Conservation (phyloP, 1,140 invertebrate genomes). For the Ceratina japonica region DNA sequence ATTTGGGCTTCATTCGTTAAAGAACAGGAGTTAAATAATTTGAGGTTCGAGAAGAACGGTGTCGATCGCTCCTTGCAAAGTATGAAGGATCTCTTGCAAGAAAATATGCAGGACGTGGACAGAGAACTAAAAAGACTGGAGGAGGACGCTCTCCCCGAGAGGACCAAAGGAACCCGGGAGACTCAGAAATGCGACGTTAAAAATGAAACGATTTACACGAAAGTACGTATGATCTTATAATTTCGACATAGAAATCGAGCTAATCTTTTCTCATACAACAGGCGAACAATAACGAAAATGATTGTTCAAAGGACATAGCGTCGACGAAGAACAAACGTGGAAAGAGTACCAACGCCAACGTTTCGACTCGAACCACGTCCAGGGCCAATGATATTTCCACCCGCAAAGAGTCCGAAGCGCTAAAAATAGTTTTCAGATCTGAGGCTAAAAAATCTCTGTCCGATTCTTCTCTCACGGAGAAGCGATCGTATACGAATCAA, state of each 20-base stretch:
- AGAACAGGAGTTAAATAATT: conserved; percentile 59
- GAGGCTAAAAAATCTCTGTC: conserved; percentile 61
- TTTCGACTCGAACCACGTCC: conserved; percentile 60
- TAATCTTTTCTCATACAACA: conserved; percentile 14
- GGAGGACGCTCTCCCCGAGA: conserved; percentile 60
- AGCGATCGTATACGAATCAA: conserved; percentile 56
- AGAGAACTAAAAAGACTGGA: conserved; percentile 66
- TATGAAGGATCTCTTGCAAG: conserved; percentile 47
- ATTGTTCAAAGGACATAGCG: conserved; percentile 35
- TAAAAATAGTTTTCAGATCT: conserved; percentile 36
- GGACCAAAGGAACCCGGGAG: conserved; percentile 35
- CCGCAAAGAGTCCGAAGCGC: conserved; percentile 42
- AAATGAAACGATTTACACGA: conserved; percentile 8
- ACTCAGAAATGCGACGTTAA: conserved; percentile 14
- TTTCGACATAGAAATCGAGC: background rate
- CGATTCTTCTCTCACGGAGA: conserved; percentile 59
- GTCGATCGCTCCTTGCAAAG: conserved; percentile 35
- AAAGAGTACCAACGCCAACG: conserved; percentile 44
- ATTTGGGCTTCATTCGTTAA: conserved; percentile 70
- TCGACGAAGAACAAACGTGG: conserved; percentile 41
- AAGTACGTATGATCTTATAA: conserved; percentile 21
- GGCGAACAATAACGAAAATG: conserved; percentile 27
- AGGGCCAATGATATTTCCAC: conserved; percentile 47
- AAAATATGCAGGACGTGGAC: conserved; percentile 62
- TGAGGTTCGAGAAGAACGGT: conserved; percentile 10